Percentiles rank a stretch among this genome's conserved stretches.
phyloP scores from a whole-genome alignment of 2,797 vertebrate species.

The Poecilia wingei region DNA sequence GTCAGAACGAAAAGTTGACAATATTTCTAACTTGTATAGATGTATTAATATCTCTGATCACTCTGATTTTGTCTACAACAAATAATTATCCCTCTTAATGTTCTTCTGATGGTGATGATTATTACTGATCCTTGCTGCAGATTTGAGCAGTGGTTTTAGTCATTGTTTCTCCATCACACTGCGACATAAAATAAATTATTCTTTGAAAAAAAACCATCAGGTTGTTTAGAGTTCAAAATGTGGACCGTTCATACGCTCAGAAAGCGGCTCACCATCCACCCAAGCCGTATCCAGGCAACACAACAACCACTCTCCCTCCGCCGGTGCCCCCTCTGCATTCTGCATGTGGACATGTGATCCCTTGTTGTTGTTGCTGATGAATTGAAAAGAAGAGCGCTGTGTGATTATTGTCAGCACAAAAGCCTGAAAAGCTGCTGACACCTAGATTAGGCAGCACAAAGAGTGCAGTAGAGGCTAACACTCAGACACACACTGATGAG shows the following conservation, averaged over 20 bases:
- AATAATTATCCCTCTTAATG: constrained; percentile 78
- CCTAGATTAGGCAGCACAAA: constrained; percentile 84
- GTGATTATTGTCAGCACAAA: constrained; percentile 93
- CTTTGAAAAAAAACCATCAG: constrained; percentile 58
- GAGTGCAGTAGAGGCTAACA: constrained; percentile 52
- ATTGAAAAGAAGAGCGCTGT: constrained; percentile 85
- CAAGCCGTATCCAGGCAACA: constrained; percentile 75
- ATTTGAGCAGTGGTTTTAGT: constrained; percentile 77
- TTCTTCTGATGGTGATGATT: constrained; percentile 70
- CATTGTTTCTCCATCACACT: constrained; percentile 76
- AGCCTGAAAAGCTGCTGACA: constrained; percentile 93
- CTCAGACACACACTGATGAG: constrained; percentile 42
- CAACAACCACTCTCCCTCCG: constrained; percentile 69
- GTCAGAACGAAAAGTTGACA: constrained; percentile 61
- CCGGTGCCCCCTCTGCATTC: constrained; percentile 53
- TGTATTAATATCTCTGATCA: constrained; percentile 77
- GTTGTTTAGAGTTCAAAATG: constrained; percentile 16
- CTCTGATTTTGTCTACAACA: constrained; percentile 80
- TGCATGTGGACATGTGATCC: constrained; percentile 85
- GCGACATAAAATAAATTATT: constrained; percentile 82
- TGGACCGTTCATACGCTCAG: constrained; percentile 34
- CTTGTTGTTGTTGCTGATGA: constrained; percentile 90
- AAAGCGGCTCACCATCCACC: constrained; percentile 38
- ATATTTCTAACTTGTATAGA: constrained; percentile 85
- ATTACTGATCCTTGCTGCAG: constrained; percentile 79